Evolutionary conservation across 1,140 invertebrate species (phyloP).

Genomic region (Lutraria rhynchaena): DNA sequence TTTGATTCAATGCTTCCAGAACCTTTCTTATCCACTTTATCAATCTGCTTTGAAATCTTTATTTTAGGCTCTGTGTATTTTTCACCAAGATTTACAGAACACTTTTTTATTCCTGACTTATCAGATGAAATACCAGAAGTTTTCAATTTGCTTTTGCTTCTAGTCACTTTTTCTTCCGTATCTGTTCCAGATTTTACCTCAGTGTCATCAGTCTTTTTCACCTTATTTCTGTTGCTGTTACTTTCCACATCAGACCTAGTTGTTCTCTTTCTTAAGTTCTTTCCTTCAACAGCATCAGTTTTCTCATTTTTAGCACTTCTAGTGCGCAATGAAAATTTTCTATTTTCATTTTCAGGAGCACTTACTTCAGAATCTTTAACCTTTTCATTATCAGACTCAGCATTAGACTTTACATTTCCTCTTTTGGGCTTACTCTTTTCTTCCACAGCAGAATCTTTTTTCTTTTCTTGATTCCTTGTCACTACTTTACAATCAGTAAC

Average conservation of each 20-base stretch:
- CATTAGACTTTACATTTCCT: not conserved
- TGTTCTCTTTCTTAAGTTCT: constrained; percentile 41
- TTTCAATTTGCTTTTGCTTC: constrained; percentile 29
- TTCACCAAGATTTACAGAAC: constrained; percentile 53
- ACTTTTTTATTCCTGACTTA: constrained; percentile 47
- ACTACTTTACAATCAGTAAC: constrained; percentile 24
- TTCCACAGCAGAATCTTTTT: constrained; percentile 3
- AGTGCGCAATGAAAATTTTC: constrained; percentile 32
- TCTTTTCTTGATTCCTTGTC: constrained; percentile 46
- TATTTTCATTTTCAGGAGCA: constrained; percentile 7
- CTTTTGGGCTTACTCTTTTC: constrained; percentile 35
- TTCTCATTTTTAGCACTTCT: constrained; percentile 50
- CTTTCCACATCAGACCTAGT: not conserved
- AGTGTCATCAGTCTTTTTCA: constrained; percentile 22
- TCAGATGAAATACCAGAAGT: not conserved
- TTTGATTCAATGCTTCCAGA: too few species aligned
- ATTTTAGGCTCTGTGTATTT: constrained; percentile 29
- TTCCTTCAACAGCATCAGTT: constrained; percentile 25
- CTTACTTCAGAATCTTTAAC: constrained; percentile 15
- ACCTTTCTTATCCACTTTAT: not conserved
- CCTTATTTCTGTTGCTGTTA: not conserved
- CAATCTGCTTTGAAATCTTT: not conserved
- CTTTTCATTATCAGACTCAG: not conserved
- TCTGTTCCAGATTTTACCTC: constrained; percentile 10
- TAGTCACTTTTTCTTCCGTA: constrained; percentile 21